Conservation (phyloP, 2,113 vertebrate genomes). For the Condylura cristata region DNA sequence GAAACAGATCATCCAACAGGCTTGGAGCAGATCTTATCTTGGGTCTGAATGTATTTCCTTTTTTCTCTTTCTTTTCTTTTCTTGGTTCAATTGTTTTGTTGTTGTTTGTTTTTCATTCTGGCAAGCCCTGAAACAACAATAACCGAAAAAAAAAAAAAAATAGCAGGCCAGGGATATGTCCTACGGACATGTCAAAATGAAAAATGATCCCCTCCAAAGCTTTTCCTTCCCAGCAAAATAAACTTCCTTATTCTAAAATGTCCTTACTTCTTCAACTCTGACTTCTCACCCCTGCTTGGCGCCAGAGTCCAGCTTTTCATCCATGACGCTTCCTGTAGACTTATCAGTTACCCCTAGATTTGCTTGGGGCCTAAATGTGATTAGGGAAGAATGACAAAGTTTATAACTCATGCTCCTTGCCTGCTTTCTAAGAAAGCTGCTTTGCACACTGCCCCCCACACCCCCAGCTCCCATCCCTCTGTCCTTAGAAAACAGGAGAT, state of each 20-base stretch:
- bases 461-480: rapidly evolving
- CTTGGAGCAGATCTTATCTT: neutral
- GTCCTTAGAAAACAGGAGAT: neutral
- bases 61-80: neutral
- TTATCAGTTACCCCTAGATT: neutral
- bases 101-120: constrained; percentile 34
- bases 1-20: neutral
- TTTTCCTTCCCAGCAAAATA: neutral
- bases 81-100: neutral
- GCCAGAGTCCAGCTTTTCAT: neutral
- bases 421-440: neutral
- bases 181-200: constrained; percentile 19
- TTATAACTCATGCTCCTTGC: neutral
- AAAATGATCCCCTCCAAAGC: constrained; percentile 12
- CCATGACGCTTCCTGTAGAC: neutral
- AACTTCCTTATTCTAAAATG: neutral
- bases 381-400: neutral
- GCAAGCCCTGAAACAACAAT: constrained; percentile 35
- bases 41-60: neutral
- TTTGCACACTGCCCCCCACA: neutral
- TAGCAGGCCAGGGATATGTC: neutral
- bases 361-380: neutral
- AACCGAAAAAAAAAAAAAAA: too few relatives aligned
- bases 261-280: neutral
- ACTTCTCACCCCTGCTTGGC: neutral